phyloP scores from a whole-genome alignment of 2,797 vertebrate genomes.

The Pangasius mekongensis region DNA sequence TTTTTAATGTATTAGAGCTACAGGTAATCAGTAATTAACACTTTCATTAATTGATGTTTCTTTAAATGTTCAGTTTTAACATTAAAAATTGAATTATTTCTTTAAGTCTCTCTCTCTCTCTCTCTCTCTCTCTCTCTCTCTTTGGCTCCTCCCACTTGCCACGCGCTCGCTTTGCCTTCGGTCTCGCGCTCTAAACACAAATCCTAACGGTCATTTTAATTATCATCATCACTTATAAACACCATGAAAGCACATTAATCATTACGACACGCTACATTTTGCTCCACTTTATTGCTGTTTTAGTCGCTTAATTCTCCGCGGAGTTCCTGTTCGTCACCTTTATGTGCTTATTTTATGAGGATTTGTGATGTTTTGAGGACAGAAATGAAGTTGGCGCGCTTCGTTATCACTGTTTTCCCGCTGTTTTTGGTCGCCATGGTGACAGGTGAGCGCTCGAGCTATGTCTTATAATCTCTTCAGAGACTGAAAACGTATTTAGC shows the following conservation, averaged over 20 bases:
- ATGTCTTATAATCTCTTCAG: neutral
- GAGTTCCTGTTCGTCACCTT: neutral
- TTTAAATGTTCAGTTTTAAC: neutral
- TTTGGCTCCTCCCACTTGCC: constrained; percentile 4
- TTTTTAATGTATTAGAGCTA: neutral
- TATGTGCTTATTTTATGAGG: neutral
- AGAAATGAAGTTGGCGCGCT: constrained; percentile 35
- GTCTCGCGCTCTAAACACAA: neutral
- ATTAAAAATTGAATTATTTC: neutral
- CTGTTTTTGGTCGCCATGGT: constrained; percentile 36
- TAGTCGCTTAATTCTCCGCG: neutral
- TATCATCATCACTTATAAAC: neutral
- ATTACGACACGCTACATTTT: neutral
- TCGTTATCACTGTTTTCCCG: neutral
- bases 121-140: neutral
- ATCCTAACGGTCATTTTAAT: neutral
- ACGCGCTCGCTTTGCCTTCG: too few relatives aligned
- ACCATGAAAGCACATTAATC: too few relatives aligned
- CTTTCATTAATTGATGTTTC: neutral
- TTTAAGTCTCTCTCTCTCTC: neutral
- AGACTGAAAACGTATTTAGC: neutral
- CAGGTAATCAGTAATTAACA: too few relatives aligned
- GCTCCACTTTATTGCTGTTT: neutral
- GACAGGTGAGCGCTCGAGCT: constrained; percentile 43
- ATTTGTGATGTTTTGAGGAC: neutral